Evolutionary conservation across 1,140 invertebrate genomes (phyloP), one percentile per base, ranked within the genome.

Genomic region (Drosophila rufa): DNA sequence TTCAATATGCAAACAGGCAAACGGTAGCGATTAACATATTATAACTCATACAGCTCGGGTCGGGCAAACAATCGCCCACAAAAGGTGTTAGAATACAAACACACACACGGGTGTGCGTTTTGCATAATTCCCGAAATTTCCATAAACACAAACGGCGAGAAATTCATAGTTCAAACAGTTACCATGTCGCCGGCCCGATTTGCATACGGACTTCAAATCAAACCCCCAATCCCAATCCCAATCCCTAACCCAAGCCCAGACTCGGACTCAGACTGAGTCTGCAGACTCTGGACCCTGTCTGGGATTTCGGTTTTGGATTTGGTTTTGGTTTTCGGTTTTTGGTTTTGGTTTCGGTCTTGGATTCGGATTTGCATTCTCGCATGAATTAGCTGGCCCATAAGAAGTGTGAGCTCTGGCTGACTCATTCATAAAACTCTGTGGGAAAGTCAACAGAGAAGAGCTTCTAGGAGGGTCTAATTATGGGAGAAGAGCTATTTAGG

Each of bases 11-110:
- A 89, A 90, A 84, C 84, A 90, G 64, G 85, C 84, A 89, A 89
- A 84, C 85, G 80, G 84, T 79, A 90, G 84, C 85, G 85, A 89
- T 89, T 89, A 89, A 84, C 84, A 89, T 89, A 89, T 90, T 89
- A 89, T 89, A 87, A 73, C 69, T 78, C 84, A 84, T 70, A 89
- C 77, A 84, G 66, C 51, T 70, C 56, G 48, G 66, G 48, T 70
- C 56, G 48, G 61, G 57, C 82, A 85, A 85, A 85, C 82, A 84
- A 42, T 38, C 27, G 75, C 38, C 62, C 64, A 75, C 75, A 70
- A 65, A 66, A 79, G 55, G 61, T 78, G 75, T 78, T 70, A 51
- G 75, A 73, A 78, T 57, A 75, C 47, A 67, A 53, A 66, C 40
- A 45, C 42, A 48, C 25, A 50, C 47, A 38, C 33, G 9, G 64